Percentiles rank a stretch among this genome's conserved stretches.
These are phyloP conservation scores for Ectobius pallidus DNA, from an alignment of 2,888 invertebrate genomes.

Conservation along the genomic window DNA sequence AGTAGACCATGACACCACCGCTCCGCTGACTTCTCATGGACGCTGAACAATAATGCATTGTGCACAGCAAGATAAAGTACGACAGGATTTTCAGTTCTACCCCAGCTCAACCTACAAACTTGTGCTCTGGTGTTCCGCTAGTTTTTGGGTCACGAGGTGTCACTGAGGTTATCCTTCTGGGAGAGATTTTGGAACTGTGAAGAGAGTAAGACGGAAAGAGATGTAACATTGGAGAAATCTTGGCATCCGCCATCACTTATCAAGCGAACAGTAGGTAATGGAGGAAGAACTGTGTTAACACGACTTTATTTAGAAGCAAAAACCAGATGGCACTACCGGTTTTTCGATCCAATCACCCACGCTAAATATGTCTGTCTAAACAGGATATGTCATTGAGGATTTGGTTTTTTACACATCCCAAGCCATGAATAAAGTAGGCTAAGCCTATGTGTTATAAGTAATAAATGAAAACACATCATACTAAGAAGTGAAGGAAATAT, in stretches of 20 bases:
- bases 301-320: neutral
- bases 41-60: neutral
- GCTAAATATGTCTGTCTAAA: neutral
- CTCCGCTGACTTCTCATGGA: neutral
- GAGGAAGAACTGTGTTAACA: neutral
- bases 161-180: neutral
- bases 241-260: neutral
- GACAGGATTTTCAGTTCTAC: neutral
- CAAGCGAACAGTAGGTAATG: neutral
- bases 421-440: too few relatives aligned
- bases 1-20: neutral
- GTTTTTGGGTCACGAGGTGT: neutral
- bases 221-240: neutral
- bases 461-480: too few relatives aligned
- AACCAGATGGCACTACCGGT: neutral
- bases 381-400: neutral
- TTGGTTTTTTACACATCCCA: constrained; percentile 4
- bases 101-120: too few relatives aligned
- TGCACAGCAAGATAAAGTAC: constrained; percentile 8
- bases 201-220: neutral
- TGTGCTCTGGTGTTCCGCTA: neutral
- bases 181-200: neutral
- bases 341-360: neutral
- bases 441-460: too few relatives aligned
- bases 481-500: too few relatives aligned